Evolutionary conservation across 1,140 invertebrate species (phyloP), one percentile per base, ranked within the genome.

Genomic region (Nymphalis io): DNA sequence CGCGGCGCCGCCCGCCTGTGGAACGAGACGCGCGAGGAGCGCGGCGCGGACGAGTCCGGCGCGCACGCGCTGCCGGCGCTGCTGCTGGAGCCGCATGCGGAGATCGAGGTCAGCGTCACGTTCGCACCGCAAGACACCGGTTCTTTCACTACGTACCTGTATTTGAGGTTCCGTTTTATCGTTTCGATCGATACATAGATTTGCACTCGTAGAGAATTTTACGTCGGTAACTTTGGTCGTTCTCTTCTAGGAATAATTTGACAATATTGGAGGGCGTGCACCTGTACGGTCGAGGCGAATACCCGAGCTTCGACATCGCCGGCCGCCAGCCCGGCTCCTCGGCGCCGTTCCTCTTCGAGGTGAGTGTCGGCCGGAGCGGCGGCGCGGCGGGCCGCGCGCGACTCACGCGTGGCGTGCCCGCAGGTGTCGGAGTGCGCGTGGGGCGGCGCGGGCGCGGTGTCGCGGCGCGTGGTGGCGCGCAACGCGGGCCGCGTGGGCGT

Each of bases 291-390:
- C 93, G 95, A 76, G 97, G 97, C 13, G 96, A 96, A 1, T 88
- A 95, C 73, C 97, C 97, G 11, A 95, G 97, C 85, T 96, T 99
- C 84, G 96, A 96, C 80, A 96, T 99, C 81, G 98, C 96, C n/a
- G 98, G 97, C 87, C 94, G 96, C 1, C 95, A 95, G 57, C 96
- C 98, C 0, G 96, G 96, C 6, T 95, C 95, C 0, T 81, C 84
- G 12, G 93, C 94, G 13, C 95, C 96, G 1, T 88, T 98, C 15
- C 79, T 95, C 1, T 98, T 99, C 86, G 97, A 99, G 88, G 93
- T 99, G 53, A 93, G 38, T 46, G 11, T 40, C 3, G 3, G 11
- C 3, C 39, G 11, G 11, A 2, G 39, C 44, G 11, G 44, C 11
- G 44, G 15, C 16, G 11, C 44, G 15, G 5, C 44, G 2, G 5